Percentiles rank a stretch among this genome's conserved stretches.
phyloP scores from a whole-genome alignment of 2,888 invertebrate species.

The Allophyes oxyacanthae region DNA sequence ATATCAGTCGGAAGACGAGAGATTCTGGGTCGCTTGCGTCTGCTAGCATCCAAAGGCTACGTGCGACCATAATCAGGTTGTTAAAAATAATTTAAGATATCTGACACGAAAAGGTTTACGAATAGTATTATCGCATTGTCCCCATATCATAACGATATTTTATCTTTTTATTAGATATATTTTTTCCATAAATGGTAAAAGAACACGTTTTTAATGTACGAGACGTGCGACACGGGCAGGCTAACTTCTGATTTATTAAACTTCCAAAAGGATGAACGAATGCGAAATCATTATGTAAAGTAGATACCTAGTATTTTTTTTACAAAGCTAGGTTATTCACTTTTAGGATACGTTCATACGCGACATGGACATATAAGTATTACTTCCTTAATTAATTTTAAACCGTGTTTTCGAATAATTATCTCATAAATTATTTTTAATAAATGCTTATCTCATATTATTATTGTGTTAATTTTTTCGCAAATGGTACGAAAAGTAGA shows the following conservation, averaged over 20 bases:
- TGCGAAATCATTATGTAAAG: conserved; percentile 9
- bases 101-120: conserved; percentile 31
- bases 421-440: no score
- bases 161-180: conserved; percentile 22
- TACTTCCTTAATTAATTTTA: conserved; percentile 1
- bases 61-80: no score
- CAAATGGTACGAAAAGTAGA: no score
- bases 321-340: conserved; percentile 31
- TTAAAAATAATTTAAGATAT: conserved; percentile 1
- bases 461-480: no score
- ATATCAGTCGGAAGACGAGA: no score
- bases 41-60: no score
- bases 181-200: conserved; percentile 29
- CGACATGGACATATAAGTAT: neutral
- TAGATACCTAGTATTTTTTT: conserved; percentile 2
- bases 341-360: neutral
- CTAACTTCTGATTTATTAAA: conserved; percentile 19
- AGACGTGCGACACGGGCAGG: conserved; percentile 16
- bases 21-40: no score
- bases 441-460: no score
- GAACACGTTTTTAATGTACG: conserved; percentile 37
- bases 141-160: conserved; percentile 30
- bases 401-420: no score
- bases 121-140: conserved; percentile 18
- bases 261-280: conserved; percentile 12